Percentiles rank a stretch among this genome's conserved stretches.
phyloP scores from a whole-genome alignment of 2,113 vertebrate species.

The Lepisosteus osseus region DNA sequence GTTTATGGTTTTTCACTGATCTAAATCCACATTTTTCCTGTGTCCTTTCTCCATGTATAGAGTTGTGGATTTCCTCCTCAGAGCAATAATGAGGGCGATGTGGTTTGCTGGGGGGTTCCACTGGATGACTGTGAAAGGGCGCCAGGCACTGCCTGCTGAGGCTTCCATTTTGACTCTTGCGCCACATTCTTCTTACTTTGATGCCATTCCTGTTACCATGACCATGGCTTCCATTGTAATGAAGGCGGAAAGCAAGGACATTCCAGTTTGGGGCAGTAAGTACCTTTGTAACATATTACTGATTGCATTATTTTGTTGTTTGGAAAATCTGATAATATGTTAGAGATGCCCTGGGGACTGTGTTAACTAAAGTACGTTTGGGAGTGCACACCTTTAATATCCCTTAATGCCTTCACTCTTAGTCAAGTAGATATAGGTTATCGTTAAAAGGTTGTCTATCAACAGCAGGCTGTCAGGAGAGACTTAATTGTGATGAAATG shows the following conservation, averaged over 20 bases:
- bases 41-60: constrained; percentile 51
- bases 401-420: too few relatives aligned
- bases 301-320: too few relatives aligned
- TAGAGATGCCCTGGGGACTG: too few relatives aligned
- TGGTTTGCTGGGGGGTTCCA: constrained; percentile 96
- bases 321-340: too few relatives aligned
- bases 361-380: too few relatives aligned
- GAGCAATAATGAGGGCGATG: constrained; percentile 86
- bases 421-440: too few relatives aligned
- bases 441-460: too few relatives aligned
- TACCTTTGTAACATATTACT: constrained; percentile 28
- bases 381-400: too few relatives aligned
- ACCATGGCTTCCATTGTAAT: constrained; percentile 91
- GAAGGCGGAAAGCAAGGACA: constrained; percentile 89
- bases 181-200: constrained; percentile 93
- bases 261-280: constrained; percentile 97
- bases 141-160: constrained; percentile 68
- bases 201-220: constrained; percentile 93
- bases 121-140: constrained; percentile 84
- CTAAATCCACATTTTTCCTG: neutral
- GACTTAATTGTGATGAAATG: too few relatives aligned
- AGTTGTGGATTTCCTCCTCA: constrained; percentile 75
- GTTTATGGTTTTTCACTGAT: neutral
- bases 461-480: too few relatives aligned
- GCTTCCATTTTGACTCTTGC: constrained; percentile 85